Evolutionary conservation across 2,113 vertebrate species (phyloP).

Genomic region (Phocoena phocoena): DNA sequence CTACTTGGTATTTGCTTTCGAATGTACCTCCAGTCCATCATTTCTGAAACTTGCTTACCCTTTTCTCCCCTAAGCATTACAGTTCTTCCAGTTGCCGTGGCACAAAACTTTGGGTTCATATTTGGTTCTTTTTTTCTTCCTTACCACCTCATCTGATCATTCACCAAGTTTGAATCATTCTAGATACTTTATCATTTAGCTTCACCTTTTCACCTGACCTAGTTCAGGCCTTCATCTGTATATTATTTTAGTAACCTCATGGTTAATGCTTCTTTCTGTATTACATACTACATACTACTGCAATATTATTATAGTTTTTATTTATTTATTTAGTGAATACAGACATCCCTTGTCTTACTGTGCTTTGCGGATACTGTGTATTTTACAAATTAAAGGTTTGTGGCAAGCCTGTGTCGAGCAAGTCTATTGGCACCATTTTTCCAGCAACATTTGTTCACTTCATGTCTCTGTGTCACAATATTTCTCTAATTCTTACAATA

Average conservation of each 20-base stretch:
- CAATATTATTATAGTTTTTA: neutral
- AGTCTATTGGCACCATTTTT: neutral
- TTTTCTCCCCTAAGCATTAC: neutral
- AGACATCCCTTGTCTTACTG: neutral
- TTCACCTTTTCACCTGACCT: neutral
- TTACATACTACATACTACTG: neutral
- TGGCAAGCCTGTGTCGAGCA: neutral
- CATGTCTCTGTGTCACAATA: neutral
- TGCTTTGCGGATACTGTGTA: neutral
- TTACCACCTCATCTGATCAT: neutral
- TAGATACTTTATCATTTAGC: neutral
- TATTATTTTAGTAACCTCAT: neutral
- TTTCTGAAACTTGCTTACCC: slow-evolving; percentile 22
- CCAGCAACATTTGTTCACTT: neutral
- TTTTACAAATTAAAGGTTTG: neutral
- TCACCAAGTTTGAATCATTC: slow-evolving; percentile 21
- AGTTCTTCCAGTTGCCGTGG: slow-evolving; percentile 27
- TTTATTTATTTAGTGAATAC: neutral
- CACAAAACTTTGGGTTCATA: neutral
- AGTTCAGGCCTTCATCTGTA: slow-evolving; percentile 28
- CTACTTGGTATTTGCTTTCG: neutral
- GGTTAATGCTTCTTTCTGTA: slow-evolving; percentile 39
- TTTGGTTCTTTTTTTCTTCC: neutral
- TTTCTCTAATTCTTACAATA: neutral
- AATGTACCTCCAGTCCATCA: neutral